Evolutionary conservation across 2,888 invertebrate genomes (phyloP), one percentile per base, ranked within the genome.

Genomic region (Clistopyga incitator): DNA sequence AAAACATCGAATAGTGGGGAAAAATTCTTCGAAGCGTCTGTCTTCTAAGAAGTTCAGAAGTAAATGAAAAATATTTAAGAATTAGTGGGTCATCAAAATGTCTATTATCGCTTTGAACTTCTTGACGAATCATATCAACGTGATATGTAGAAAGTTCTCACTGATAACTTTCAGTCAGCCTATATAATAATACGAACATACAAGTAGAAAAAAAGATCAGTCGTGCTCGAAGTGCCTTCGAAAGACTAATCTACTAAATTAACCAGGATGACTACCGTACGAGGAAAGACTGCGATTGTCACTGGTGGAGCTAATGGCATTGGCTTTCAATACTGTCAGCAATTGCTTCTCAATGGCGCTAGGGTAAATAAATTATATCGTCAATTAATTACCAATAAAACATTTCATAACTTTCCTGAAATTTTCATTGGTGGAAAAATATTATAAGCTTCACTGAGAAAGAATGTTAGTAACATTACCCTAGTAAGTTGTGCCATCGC

Each of bases 301-400:
- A 95, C 95, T 0, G 95, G 95, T 0, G 95, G 94, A n/a, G 95
- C 95, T 0, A 91, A 92, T 20, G 95, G 95, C 0, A 94, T 95
- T 68, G 95, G 95, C 0, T 92, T 92, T 38, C 92, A 91, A 77
- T 94, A 94, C 74, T 94, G 93, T 1, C 92, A 93, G 8, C 93
- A 93, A 79, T 93, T 94, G 38, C 89, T 95, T 6, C 90, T 92
- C 76, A 93, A 94, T 79, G 94, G 94, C 83, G 91, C 89, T 0
- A 89, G 88, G 85, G 90, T 89, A 85, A 81, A 23, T 56, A 38
- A 38, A 10, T 6, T 8, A 38, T 6, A 38, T 38, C 6, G 4
- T 38, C 4, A 38, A 38, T 38, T 38, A 38, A 10, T 38, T 10
- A 29, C 4, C 29, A 29, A 29, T 29, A 38, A 38, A 38, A 38